Base-by-base conservation (phyloP, 2,113 vertebrate genomes). In the Glaucomys volans region DNA sequence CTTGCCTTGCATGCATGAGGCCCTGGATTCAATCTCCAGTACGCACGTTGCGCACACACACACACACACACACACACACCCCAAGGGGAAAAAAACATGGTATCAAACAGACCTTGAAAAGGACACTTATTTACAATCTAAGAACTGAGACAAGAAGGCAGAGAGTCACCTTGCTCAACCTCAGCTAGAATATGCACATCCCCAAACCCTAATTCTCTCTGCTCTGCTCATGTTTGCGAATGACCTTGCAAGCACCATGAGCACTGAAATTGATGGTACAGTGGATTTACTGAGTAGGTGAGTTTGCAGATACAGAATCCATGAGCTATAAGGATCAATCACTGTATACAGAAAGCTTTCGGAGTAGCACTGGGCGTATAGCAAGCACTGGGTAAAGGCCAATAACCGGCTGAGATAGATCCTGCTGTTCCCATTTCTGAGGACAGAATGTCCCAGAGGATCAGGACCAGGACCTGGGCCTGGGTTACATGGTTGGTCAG, bases 101-200 rank as follows among this genome's bases (percentile, higher is more conserved):
- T 40, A 80, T 5, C 17, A 87, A 37, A 16, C 5, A 18, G 42
- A 72, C 40, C 44, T 76, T 1, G 4, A 50, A 37, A 40, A 42
- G 54, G n/a, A 71, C 5, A 28, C 35, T 62, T 64, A 35, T 64
- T 75, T 32, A 64, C 26, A 24, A 3, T 32, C 9, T 10, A n/a
- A n/a, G 17, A 74, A 42, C 9, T 14, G 74, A 74, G 50, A 30
- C 17, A 71, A 13, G 69, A 47, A 42, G 17, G 10, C 8, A 1
- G 71, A n/a, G 9, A 0, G 0, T 35, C 0, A 0, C n/a, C 74
- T 16, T 8, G 2, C n/a, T 20, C 1, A 3, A 6, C 35, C 80
- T 86, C 28, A 20, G 10, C 35, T 64, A 44, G 52, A 44, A 35
- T 1, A 2, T 3, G 2, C 11, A 8, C 0, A 2, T 42, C 71